Percentiles rank a stretch among this genome's conserved stretches.
Evolutionary conservation across 1,140 invertebrate species (phyloP).

Genomic region (Oscheius sp.): DNA sequence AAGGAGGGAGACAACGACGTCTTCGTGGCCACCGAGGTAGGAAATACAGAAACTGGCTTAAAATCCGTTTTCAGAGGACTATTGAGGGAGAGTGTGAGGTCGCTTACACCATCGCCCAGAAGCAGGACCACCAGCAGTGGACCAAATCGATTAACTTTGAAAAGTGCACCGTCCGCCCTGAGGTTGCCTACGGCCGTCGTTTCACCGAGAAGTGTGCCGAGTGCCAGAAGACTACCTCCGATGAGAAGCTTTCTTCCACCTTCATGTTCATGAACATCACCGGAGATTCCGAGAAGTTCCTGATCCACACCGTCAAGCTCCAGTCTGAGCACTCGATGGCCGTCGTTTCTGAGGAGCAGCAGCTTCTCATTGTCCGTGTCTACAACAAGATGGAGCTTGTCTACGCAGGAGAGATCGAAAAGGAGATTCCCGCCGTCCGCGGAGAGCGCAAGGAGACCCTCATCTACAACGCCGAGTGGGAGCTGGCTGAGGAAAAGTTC

Average conservation of each 20-base stretch:
- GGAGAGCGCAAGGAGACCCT: constrained; percentile 40
- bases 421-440: constrained; percentile 15
- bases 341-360: constrained; percentile 22
- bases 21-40: not conserved
- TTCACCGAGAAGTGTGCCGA: constrained; percentile 27
- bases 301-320: constrained; percentile 31
- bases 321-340: constrained; percentile 25
- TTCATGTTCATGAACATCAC: constrained; percentile 34
- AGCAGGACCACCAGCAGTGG: constrained; percentile 20
- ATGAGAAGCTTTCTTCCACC: constrained; percentile 29
- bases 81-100: constrained; percentile 38
- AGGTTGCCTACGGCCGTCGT: constrained; percentile 25
- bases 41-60: not conserved
- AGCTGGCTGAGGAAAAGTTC: constrained; percentile 45
- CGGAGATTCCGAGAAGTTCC: constrained; percentile 27
- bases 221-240: not conserved
- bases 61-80: constrained; percentile 21
- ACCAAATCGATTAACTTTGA: constrained; percentile 36
- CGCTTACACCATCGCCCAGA: constrained; percentile 27
- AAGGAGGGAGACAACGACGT: not conserved
- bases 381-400: constrained; percentile 21
- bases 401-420: constrained; percentile 26
- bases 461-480: constrained; percentile 44
- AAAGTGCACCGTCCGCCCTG: constrained; percentile 24
- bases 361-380: constrained; percentile 22